Evolutionary conservation across 2,888 invertebrate species (phyloP).

Genomic region (Iselma pallidipennis): DNA sequence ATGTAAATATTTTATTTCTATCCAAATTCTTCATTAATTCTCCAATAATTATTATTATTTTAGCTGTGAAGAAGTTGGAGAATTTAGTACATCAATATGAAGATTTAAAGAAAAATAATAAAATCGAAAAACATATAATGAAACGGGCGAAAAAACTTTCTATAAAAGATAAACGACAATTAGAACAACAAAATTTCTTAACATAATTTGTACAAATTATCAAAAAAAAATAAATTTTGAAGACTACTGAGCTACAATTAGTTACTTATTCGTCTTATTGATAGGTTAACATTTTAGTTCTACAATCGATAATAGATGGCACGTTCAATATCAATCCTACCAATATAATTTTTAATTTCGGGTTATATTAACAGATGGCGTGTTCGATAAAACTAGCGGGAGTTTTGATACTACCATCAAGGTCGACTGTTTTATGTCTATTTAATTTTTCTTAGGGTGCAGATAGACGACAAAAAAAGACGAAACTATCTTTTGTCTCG

Average conservation of each 20-base stretch:
- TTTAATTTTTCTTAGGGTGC: neutral
- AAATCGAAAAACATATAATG: slow-evolving; percentile 79
- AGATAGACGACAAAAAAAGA: too few species aligned
- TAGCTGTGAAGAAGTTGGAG: slow-evolving; percentile 77
- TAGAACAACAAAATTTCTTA: slow-evolving; percentile 8
- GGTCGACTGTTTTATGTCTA: neutral
- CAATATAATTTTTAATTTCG: neutral
- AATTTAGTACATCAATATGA: slow-evolving; percentile 80
- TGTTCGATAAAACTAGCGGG: too few species aligned
- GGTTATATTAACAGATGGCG: too few species aligned
- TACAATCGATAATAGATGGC: too few species aligned
- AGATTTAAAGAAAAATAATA: slow-evolving; percentile 75
- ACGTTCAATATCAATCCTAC: neutral
- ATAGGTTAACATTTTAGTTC: too few species aligned
- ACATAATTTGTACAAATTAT: slow-evolving; percentile 4
- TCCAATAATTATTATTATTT: slow-evolving; percentile 11
- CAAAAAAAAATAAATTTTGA: neutral
- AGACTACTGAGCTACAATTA: neutral
- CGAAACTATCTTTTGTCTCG: too few species aligned
- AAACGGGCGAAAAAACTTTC: slow-evolving; percentile 78
- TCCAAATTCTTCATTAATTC: slow-evolving; percentile 1
- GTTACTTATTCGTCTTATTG: slow-evolving; percentile 1
- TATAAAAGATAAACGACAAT: slow-evolving; percentile 42
- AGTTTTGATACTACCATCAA: too few species aligned
- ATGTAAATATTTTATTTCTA: slow-evolving; percentile 59